Evolutionary conservation across 2,888 invertebrate species (phyloP), one percentile per base, ranked within the genome.

Genomic region (Brassicogethes aeneus): DNA sequence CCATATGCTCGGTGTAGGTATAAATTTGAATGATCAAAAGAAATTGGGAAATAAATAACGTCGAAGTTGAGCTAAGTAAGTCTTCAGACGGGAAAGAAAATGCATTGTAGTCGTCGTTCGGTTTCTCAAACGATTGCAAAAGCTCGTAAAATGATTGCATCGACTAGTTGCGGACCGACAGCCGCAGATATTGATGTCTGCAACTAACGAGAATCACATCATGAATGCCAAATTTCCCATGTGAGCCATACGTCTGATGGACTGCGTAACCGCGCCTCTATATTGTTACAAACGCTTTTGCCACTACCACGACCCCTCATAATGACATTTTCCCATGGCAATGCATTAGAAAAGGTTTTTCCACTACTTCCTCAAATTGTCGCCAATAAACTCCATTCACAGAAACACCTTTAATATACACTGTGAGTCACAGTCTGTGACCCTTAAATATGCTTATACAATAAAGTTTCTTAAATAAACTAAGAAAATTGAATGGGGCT

Each of bases 211-310:
- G 60, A 61, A 61, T 61, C 61, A 62, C 59, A 61, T 60, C 61
- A 62, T 62, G 62, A 61, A 62, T 62, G 61, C 60, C 53, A 58
- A 60, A 62, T 62, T 62, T 62, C 62, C 62, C 62, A 42, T 51
- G 62, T 52, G 62, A 48, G 58, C 61, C 57, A 60, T 62, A 59
- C 57, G 56, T 58, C 57, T 60, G 60, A 61, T 61, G 56, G 61
- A 59, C 58, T 61, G 60, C 55, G 55, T 56, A 55, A 56, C 56
- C 54, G 50, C 47, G n/a, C n/a, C 47, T 51, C 45, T 54, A 52
- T 52, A 56, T 57, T 56, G 55, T 56, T 54, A 53, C 46, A 46
- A 46, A 17, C 10, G 42, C n/a, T n/a, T n/a, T n/a, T n/a, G n/a
- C n/a, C 45, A 40, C 41, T 34, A 13, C 45, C 42, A 44, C 39